A percentile compares a stretch with the other conserved stretches of the same genome.
phyloP scores from a whole-genome alignment of 1,140 invertebrate species.

The Drosophila pseudoananassae region DNA sequence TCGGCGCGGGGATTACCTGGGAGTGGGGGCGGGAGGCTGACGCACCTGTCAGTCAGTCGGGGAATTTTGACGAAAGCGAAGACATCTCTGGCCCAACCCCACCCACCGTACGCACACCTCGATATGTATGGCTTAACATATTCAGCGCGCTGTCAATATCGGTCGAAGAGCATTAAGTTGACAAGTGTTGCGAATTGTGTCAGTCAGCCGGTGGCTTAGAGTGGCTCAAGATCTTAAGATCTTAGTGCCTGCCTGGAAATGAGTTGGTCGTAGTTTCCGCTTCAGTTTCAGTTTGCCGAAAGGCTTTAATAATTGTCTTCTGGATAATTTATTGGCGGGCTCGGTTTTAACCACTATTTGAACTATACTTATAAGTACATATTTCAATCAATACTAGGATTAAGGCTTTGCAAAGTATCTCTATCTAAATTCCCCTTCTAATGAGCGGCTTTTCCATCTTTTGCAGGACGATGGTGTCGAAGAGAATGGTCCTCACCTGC shows the following conservation, averaged over 20 bases:
- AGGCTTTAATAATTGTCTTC: conserved; percentile 42
- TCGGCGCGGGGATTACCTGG: conserved; percentile 13
- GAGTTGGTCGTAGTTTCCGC: conserved; percentile 5
- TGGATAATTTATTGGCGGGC: conserved; percentile 16
- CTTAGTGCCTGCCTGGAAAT: conserved; percentile 38
- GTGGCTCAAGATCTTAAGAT: conserved; percentile 61
- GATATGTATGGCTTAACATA: conserved; percentile 55
- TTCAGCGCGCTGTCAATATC: conserved; percentile 68
- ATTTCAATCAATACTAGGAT: neutral
- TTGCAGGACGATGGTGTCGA: conserved; percentile 95
- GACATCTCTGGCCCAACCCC: neutral
- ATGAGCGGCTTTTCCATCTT: conserved; percentile 65
- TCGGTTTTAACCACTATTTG: conserved; percentile 9
- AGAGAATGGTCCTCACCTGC: conserved; percentile 94
- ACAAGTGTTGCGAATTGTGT: conserved; percentile 76
- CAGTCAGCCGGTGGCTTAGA: conserved; percentile 52
- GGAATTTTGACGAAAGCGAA: conserved; percentile 49
- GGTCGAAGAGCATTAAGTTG: conserved; percentile 60
- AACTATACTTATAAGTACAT: neutral
- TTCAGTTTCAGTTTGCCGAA: conserved; percentile 42
- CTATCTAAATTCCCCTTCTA: conserved; percentile 15
- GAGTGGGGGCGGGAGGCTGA: conserved; percentile 21
- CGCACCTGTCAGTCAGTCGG: conserved; percentile 56
- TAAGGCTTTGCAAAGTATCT: neutral
- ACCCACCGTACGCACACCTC: neutral